phyloP scores from a whole-genome alignment of 2,797 vertebrate species.

The Chaunax sp. region DNA sequence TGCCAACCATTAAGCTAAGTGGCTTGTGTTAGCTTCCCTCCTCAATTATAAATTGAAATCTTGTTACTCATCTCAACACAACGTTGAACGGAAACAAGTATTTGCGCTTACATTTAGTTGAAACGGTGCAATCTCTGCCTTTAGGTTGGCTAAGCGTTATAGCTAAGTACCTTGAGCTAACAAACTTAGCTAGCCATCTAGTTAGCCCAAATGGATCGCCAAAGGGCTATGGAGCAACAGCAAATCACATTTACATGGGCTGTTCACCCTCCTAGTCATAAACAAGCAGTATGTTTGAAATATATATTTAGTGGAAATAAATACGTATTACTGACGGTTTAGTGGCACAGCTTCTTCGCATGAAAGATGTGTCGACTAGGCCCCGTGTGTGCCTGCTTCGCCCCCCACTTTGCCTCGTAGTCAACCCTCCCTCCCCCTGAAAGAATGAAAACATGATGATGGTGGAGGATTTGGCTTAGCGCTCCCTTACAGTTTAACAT shows the following conservation, averaged over 20 bases:
- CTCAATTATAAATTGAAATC: accelerated
- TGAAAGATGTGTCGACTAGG: conserved; percentile 79
- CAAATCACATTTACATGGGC: neutral
- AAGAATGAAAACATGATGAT: conserved; percentile 75
- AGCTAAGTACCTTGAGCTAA: conserved; percentile 49
- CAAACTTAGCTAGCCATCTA: conserved; percentile 48
- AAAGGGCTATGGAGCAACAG: neutral
- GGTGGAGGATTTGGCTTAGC: conserved; percentile 60
- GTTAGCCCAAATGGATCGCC: conserved; percentile 27
- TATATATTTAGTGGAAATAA: conserved; percentile 14
- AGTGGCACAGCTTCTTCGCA: conserved; percentile 69
- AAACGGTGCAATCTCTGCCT: neutral
- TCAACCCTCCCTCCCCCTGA: conserved; percentile 74
- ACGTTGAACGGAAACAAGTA: accelerated
- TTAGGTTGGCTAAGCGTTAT: conserved; percentile 4
- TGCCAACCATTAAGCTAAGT: neutral
- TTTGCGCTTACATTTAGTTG: neutral
- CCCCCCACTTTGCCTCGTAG: conserved; percentile 71
- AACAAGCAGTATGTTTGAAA: accelerated
- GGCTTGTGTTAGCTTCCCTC: neutral
- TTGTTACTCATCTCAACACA: accelerated
- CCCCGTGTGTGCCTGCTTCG: conserved; percentile 62
- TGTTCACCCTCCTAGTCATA: accelerated
- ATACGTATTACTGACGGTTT: conserved; percentile 74
- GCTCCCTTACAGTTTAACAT: conserved; percentile 35